Evolutionary conservation across 1,140 invertebrate species (phyloP).

Genomic region (Ceratina australensis): DNA sequence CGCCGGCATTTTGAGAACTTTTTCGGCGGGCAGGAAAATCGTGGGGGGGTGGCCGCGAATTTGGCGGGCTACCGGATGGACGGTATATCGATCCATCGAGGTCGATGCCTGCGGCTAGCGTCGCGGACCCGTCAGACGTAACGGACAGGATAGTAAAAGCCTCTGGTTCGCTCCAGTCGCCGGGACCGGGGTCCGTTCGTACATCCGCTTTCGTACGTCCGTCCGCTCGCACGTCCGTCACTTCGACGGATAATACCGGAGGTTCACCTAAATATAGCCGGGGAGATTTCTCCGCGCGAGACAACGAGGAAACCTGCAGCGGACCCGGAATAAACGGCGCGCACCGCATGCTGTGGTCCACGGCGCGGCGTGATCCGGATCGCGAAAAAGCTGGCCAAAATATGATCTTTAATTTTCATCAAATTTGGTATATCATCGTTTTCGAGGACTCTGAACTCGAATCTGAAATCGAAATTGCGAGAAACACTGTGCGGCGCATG

Average conservation of each 20-base stretch:
- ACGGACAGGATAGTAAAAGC: conserved; percentile 68
- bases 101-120: conserved; percentile 54
- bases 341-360: too few relatives aligned
- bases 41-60: background rate
- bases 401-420: too few relatives aligned
- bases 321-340: background rate
- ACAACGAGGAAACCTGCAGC: background rate
- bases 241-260: conserved; percentile 68
- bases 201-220: conserved; percentile 62
- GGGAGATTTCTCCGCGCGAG: background rate
- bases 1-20: too few relatives aligned
- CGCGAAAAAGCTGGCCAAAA: too few relatives aligned
- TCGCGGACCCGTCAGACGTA: conserved; percentile 64
- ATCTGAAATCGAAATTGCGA: too few relatives aligned
- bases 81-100: conserved; percentile 67
- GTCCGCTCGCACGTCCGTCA: conserved; percentile 60
- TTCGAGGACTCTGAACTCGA: too few relatives aligned
- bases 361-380: too few relatives aligned
- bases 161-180: conserved; percentile 61
- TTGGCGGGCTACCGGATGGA: conserved; percentile 53
- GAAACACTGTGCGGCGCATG: too few relatives aligned
- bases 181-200: conserved; percentile 57
- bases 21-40: too few relatives aligned
- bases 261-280: conserved; percentile 72
- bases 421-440: too few relatives aligned